Evolutionary conservation across 1,140 invertebrate genomes (phyloP).

Genomic region (Teleopsis dalmanni): DNA sequence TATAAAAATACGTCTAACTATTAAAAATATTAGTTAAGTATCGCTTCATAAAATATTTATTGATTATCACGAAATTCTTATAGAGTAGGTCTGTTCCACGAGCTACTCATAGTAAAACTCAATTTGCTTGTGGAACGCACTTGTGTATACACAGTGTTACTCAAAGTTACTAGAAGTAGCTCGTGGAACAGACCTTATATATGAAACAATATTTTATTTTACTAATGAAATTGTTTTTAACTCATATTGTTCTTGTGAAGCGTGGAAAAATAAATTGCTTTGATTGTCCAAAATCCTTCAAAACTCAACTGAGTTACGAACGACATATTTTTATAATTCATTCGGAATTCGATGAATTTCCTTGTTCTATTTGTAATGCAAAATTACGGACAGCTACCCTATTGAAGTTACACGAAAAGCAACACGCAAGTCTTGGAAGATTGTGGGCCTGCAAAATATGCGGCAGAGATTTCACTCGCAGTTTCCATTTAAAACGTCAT

Average conservation of each 20-base stretch:
- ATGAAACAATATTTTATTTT: no score
- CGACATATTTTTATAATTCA: constrained; percentile 39
- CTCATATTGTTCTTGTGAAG: constrained; percentile 12
- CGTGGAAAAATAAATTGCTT: constrained; percentile 39
- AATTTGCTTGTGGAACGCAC: no score
- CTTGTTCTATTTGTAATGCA: constrained; percentile 38
- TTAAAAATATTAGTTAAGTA: no score
- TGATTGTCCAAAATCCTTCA: constrained; percentile 41
- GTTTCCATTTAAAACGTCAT: constrained; percentile 68
- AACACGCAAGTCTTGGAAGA: constrained; percentile 33
- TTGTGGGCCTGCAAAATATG: constrained; percentile 46
- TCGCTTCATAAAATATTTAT: no score
- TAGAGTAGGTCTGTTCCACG: no score
- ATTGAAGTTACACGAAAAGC: constrained; percentile 32
- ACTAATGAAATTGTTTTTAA: no score
- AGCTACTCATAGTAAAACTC: no score
- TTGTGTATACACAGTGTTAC: no score
- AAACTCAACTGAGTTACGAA: constrained; percentile 37
- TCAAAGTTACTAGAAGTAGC: no score
- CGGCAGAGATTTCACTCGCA: constrained; percentile 61
- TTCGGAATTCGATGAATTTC: constrained; percentile 29
- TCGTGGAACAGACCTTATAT: no score
- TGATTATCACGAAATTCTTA: no score
- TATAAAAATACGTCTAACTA: no score
- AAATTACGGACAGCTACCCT: constrained; percentile 30